Percentiles rank a stretch among this genome's conserved stretches.
These are phyloP conservation scores for Phalacrocorax brasilianus DNA, from an alignment of 2,113 vertebrate species.

Conservation along the genomic window DNA sequence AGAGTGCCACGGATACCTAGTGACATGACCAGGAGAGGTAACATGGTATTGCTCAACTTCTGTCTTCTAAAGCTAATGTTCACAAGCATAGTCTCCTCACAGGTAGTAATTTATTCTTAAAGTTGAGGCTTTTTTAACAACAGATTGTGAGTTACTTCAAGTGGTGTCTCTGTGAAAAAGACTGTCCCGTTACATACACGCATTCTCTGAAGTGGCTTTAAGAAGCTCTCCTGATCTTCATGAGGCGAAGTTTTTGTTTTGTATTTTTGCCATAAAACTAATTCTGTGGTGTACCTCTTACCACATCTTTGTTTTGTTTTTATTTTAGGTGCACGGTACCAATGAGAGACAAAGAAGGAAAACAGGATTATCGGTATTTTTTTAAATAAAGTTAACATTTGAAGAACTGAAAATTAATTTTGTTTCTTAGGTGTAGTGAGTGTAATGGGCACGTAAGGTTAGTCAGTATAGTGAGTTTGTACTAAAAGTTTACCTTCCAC, in stretches of 20 bases:
- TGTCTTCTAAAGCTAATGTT: neutral
- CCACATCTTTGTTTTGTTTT: neutral
- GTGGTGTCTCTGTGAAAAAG: neutral
- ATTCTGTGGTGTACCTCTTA: neutral
- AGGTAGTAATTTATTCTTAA: neutral
- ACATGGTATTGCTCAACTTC: neutral
- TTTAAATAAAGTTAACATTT: neutral
- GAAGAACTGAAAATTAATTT: neutral
- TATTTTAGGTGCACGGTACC: conserved; percentile 83
- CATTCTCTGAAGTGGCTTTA: neutral
- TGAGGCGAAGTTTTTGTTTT: neutral
- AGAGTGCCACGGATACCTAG: neutral
- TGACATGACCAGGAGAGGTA: neutral
- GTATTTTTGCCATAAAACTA: neutral
- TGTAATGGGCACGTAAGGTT: neutral
- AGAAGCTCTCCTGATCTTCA: neutral
- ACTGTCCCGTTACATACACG: neutral
- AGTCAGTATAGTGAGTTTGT: neutral
- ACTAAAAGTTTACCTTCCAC: neutral
- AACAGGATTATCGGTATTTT: conserved; percentile 93
- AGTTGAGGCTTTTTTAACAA: neutral
- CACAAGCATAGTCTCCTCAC: neutral
- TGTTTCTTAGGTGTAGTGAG: neutral
- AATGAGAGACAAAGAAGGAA: conserved; percentile 98
- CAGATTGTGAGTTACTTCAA: neutral